Percentiles rank a stretch among this genome's conserved stretches.
phyloP scores from a whole-genome alignment of 1,140 invertebrate species.

The Scaptodrosophila lebanonensis region DNA sequence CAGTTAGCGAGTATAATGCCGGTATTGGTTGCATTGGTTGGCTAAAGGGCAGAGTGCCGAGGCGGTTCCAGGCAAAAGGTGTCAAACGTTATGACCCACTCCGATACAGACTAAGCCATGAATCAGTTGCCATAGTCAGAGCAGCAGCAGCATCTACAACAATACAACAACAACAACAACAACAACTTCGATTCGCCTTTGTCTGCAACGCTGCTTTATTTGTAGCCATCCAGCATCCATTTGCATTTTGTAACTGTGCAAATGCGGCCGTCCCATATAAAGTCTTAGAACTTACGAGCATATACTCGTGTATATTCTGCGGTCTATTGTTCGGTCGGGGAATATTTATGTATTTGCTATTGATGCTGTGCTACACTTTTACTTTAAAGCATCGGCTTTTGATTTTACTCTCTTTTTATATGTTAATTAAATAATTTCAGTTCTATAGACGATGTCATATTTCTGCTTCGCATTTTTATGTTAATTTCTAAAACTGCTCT shows the following conservation, averaged over 20 bases:
- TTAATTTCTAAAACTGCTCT: conserved; percentile 31
- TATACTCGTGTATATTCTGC: conserved; percentile 34
- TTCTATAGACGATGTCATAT: conserved; percentile 31
- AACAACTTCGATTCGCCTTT: conserved; percentile 1
- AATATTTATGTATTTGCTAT: no score
- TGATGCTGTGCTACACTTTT: no score
- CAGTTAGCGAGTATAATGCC: no score
- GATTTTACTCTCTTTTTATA: not conserved
- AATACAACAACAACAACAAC: not conserved
- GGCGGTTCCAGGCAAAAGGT: conserved; percentile 32
- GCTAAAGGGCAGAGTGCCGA: no score
- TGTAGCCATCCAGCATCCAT: conserved; percentile 2
- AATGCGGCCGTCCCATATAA: not conserved
- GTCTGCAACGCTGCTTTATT: conserved; percentile 12
- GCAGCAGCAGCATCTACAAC: no score
- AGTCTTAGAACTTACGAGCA: not conserved
- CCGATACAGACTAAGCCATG: no score
- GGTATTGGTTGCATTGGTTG: not conserved
- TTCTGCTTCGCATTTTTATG: conserved; percentile 38
- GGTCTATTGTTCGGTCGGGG: no score
- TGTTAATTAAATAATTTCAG: conserved; percentile 18
- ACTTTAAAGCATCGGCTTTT: no score
- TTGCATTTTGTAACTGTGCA: conserved; percentile 38
- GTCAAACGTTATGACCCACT: conserved; percentile 22
- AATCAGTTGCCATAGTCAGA: no score